These are phyloP conservation scores for Microcebus griseorufus DNA, from an alignment of 2,113 vertebrate genomes.

Conservation along the genomic window DNA sequence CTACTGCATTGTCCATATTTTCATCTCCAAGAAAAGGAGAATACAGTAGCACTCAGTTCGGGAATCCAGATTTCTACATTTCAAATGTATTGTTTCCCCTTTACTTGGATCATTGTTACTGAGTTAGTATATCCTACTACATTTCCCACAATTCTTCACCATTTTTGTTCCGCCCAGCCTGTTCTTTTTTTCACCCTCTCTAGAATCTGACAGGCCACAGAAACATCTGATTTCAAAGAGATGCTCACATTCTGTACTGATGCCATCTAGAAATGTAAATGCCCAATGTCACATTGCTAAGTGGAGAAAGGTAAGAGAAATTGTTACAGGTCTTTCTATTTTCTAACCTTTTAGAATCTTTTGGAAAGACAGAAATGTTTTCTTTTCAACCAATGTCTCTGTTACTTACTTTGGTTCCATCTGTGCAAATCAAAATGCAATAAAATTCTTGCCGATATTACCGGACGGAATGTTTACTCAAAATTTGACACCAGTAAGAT, in stretches of 20 bases:
- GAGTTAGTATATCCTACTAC: conserved; percentile 54
- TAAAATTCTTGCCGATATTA: not conserved
- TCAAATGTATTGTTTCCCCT: not conserved
- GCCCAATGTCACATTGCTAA: conserved; percentile 44
- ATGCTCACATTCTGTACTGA: conserved; percentile 45
- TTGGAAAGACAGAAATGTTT: conserved; percentile 29
- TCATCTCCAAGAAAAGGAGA: not conserved
- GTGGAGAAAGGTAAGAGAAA: conserved; percentile 67
- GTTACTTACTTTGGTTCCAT: conserved; percentile 37
- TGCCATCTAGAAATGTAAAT: conserved; percentile 22
- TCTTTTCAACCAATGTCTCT: not conserved
- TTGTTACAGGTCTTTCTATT: conserved; percentile 20
- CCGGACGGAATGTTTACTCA: not conserved
- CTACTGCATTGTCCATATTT: not conserved
- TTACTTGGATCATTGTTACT: not conserved
- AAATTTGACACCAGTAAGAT: conserved; percentile 41
- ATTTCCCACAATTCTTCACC: conserved; percentile 60
- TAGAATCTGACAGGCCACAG: conserved; percentile 53
- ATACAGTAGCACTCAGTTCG: not conserved
- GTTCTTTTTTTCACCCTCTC: conserved; percentile 7
- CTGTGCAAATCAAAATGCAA: conserved; percentile 54
- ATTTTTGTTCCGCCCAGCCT: not conserved
- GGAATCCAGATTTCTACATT: not conserved
- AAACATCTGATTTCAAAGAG: conserved; percentile 62
- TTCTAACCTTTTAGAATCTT: conserved; percentile 1